A percentile compares a stretch with the other conserved stretches of the same genome.
phyloP scores from a whole-genome alignment of 2,888 invertebrate species.

The Ormyrus thymus region DNA sequence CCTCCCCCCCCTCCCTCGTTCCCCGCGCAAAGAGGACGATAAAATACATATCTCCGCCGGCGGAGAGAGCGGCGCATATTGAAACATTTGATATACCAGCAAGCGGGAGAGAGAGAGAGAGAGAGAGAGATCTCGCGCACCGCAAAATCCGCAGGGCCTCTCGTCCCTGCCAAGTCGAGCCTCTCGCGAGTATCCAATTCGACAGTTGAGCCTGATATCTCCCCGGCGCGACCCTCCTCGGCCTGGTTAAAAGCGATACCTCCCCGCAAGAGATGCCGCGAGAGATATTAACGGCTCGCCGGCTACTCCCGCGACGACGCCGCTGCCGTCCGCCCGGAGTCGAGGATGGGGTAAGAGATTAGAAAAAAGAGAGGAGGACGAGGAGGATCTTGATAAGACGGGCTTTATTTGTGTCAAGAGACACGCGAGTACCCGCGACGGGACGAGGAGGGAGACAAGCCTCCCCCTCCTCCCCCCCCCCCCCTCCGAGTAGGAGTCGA shows the following conservation, averaged over 20 bases:
- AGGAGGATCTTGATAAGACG: conserved; percentile 25
- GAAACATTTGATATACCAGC: too few species aligned
- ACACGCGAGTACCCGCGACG: background rate
- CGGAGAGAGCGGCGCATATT: too few species aligned
- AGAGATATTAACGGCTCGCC: conserved; percentile 35
- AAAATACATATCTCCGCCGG: too few species aligned
- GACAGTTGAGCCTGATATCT: background rate
- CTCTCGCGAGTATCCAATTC: conserved; percentile 20
- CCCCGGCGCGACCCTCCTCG: background rate
- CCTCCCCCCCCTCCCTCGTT: background rate
- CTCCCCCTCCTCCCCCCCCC: background rate
- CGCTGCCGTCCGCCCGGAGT: conserved; percentile 5
- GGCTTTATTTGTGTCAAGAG: conserved; percentile 37
- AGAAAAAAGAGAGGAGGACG: background rate
- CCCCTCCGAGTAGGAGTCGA: background rate
- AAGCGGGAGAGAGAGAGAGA: too few species aligned
- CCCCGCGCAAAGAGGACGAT: too few species aligned
- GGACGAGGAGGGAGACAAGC: background rate
- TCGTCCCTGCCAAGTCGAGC: conserved; percentile 21
- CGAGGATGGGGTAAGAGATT: conserved; percentile 31
- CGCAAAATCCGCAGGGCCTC: conserved; percentile 32
- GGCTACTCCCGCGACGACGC: conserved; percentile 18
- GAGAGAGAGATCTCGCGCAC: background rate
- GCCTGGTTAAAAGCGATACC: too few species aligned
- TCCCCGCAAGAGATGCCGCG: conserved; percentile 22